Evolutionary conservation across 2,888 invertebrate species (phyloP).

Genomic region (Cyclophora albipunctata): DNA sequence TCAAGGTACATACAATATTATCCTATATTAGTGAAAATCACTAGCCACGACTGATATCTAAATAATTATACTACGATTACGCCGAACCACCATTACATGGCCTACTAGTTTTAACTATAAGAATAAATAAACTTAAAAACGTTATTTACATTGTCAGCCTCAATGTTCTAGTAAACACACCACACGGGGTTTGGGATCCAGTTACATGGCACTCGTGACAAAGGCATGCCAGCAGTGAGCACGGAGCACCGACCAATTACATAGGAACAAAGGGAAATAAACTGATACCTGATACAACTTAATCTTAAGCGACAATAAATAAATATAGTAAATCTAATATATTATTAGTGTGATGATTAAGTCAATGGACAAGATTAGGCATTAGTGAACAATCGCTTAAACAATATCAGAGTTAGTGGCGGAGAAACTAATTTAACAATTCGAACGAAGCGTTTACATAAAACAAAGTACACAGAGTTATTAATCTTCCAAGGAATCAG

Average conservation of each 20-base stretch:
- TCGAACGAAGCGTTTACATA: conserved; percentile 1
- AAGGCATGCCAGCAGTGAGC: conserved; percentile 31
- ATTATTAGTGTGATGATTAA: conserved; percentile 64
- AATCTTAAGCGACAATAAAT: conserved; percentile 56
- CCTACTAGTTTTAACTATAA: conserved; percentile 23
- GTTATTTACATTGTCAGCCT: conserved; percentile 20
- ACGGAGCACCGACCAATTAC: conserved; percentile 29
- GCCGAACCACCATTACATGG: conserved; percentile 47
- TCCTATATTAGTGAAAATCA: conserved; percentile 49
- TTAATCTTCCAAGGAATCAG: conserved; percentile 52
- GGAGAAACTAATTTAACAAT: conserved; percentile 2
- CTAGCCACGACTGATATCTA: conserved; percentile 40
- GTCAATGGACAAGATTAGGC: conserved; percentile 67
- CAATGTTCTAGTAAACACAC: conserved; percentile 8
- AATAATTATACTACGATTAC: conserved; percentile 13
- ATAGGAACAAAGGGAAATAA: conserved; percentile 54
- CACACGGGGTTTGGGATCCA: conserved; percentile 8
- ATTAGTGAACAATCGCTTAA: conserved; percentile 50
- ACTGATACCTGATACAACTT: conserved; percentile 33
- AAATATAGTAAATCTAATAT: conserved; percentile 40
- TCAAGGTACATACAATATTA: conserved; percentile 50
- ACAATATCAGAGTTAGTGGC: conserved; percentile 31
- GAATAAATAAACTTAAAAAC: conserved; percentile 16
- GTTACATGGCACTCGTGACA: conserved; percentile 39
- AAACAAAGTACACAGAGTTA: background rate